Evolutionary conservation across 2,797 vertebrate genomes (phyloP), one percentile per base, ranked within the genome.

Genomic region (Pangasius macronema): DNA sequence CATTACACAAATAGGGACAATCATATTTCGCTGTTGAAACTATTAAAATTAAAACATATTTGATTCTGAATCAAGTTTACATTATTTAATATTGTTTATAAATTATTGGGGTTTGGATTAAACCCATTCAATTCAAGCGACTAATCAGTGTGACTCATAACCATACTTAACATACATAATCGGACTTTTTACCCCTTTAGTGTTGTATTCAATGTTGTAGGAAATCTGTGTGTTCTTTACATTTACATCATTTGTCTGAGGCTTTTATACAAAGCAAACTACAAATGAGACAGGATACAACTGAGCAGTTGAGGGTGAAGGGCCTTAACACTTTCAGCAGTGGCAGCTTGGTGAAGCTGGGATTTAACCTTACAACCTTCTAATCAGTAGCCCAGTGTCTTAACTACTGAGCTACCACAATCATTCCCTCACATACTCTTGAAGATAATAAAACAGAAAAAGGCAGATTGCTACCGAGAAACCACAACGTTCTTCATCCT

Each of bases 301-400:
- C 14, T 16, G 27, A 51, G 27, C 16, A 53, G 51, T 5, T 75
- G 51, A 59, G 53, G 22, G 6, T 77, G 20, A 53, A 53, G 7
- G 73, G 73, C 3, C 2, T 76, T 22, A 55, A 76, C n/a, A 0
- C 51, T 20, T 73, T 11, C 75, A 22, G 27, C 27, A 53, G 46
- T 9, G 13, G n/a, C 49, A 53, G 27, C 5, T 76, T 57, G 73
- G 11, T 51, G 46, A 30, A 30, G 77, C 77, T 59, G 55, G 20
- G 53, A 59, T 42, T 61, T 81, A 81, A 81, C 55, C 55, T 79
- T 16, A 79, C 51, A 57, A 36, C 76, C 51, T 36, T 79, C 30
- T 36, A 53, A 77, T 77, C 75, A 55, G 75, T 33, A 55, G n/a
- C 18, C 16, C 6, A 33, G 11, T 24, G 30, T 55, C 10, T 57